These are phyloP conservation scores for Adelognathus sp. DNA, from an alignment of 2,888 invertebrate species.

Conservation along the genomic window DNA sequence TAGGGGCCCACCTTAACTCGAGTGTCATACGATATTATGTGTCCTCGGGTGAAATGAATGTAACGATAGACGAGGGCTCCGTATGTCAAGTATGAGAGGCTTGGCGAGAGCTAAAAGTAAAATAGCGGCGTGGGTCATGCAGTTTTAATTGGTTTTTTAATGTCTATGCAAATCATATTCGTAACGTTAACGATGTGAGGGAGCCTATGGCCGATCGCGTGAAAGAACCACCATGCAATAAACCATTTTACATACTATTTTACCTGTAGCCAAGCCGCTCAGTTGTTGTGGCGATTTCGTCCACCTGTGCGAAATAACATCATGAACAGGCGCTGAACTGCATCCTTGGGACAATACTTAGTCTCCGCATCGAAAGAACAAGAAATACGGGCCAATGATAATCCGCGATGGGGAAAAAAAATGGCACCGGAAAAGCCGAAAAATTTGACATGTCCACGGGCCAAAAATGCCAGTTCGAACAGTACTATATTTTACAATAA, in stretches of 20 bases:
- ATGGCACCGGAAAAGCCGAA: background rate
- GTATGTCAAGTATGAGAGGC: background rate
- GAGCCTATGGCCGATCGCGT: conserved; percentile 57
- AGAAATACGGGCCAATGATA: background rate
- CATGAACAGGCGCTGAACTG: background rate
- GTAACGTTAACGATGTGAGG: conserved; percentile 51
- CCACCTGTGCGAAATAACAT: background rate
- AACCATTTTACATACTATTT: conserved; percentile 65
- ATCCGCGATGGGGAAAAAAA: background rate
- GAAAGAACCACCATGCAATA: conserved; percentile 69
- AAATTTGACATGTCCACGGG: background rate
- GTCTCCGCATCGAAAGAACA: background rate
- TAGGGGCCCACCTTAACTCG: too few relatives aligned
- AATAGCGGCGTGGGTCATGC: conserved; percentile 8
- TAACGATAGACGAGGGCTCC: background rate
- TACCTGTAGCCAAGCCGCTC: conserved; percentile 2
- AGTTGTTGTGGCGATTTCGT: background rate
- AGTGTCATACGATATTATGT: too few relatives aligned
- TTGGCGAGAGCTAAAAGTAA: background rate
- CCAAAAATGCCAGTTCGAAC: background rate
- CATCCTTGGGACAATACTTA: background rate
- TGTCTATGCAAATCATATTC: conserved; percentile 71
- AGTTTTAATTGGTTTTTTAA: conserved; percentile 71
- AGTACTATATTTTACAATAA: background rate
- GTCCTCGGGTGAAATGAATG: background rate